Conservation (phyloP, 2,797 vertebrate genomes). For the Salmo trutta region DNA sequence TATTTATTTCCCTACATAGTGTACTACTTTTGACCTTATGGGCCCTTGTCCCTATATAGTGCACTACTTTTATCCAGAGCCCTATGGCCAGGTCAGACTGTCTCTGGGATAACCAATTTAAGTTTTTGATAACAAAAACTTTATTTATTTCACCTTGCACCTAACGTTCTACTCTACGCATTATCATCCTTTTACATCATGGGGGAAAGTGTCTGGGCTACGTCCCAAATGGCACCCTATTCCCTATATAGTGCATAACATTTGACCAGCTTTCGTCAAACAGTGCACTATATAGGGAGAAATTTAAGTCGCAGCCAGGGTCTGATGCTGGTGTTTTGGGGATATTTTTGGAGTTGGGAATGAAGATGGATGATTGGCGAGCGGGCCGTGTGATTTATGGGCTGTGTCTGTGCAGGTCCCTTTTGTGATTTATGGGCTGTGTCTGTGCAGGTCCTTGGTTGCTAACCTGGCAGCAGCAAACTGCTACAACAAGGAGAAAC, state of each 20-base stretch:
- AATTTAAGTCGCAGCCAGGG: background rate
- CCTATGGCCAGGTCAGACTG: background rate
- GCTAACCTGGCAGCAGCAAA: conserved; percentile 97
- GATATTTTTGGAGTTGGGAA: conserved; percentile 67
- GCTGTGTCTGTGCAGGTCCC: conserved; percentile 58
- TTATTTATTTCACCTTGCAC: conserved; percentile 50
- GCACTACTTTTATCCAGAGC: background rate
- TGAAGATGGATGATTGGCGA: conserved; percentile 74
- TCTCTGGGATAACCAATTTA: conserved; percentile 14
- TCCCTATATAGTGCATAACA: background rate
- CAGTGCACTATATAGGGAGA: background rate
- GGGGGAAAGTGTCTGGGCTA: conserved; percentile 34
- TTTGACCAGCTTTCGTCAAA: background rate
- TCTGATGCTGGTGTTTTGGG: conserved; percentile 52
- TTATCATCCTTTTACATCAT: conserved; percentile 58
- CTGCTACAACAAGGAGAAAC: conserved; percentile 95
- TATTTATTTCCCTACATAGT: no score
- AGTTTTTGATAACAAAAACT: conserved; percentile 28
- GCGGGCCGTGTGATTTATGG: conserved; percentile 65
- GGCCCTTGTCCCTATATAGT: background rate
- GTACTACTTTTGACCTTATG: no score
- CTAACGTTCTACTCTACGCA: conserved; percentile 37
- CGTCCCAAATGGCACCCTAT: background rate
- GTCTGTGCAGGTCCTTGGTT: conserved; percentile 87
- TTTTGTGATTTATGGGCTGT: conserved; percentile 34